phyloP scores from a whole-genome alignment of 2,888 invertebrate species.

The Metacarcinus magister region DNA sequence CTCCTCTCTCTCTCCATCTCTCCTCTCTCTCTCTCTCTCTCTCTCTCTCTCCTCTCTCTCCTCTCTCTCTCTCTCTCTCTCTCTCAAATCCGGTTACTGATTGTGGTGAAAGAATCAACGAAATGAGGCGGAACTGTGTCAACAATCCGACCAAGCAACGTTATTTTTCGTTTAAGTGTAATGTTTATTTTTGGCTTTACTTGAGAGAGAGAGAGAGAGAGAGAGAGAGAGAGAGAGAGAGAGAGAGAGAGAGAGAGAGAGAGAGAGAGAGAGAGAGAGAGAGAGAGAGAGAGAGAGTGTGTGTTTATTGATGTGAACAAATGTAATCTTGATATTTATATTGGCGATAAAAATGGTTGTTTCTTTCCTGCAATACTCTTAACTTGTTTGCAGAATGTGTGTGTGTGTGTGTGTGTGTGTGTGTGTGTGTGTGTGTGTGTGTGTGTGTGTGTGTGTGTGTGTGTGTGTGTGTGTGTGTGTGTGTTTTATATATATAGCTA shows the following conservation, averaged over 20 bases:
- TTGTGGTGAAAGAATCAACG: background rate
- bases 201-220: conserved; percentile 12
- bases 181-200: background rate
- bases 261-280: background rate
- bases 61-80: conserved; percentile 2
- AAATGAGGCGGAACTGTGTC: background rate
- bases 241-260: no score
- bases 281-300: background rate
- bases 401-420: background rate
- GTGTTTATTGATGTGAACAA: background rate
- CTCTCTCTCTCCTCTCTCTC: conserved; percentile 2
- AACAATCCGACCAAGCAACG: background rate
- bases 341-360: background rate
- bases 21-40: background rate
- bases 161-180: background rate
- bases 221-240: background rate
- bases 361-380: background rate
- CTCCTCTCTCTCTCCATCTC: conserved; percentile 4
- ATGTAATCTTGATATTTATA: conserved; percentile 15
- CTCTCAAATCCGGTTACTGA: background rate
- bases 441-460: conserved; percentile 22
- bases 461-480: background rate
- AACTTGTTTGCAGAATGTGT: conserved; percentile 1
- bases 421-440: conserved; percentile 26
- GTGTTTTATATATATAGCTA: background rate